Evolutionary conservation across 2,113 vertebrate genomes (phyloP).

Genomic region (Tenrec ecaudatus): DNA sequence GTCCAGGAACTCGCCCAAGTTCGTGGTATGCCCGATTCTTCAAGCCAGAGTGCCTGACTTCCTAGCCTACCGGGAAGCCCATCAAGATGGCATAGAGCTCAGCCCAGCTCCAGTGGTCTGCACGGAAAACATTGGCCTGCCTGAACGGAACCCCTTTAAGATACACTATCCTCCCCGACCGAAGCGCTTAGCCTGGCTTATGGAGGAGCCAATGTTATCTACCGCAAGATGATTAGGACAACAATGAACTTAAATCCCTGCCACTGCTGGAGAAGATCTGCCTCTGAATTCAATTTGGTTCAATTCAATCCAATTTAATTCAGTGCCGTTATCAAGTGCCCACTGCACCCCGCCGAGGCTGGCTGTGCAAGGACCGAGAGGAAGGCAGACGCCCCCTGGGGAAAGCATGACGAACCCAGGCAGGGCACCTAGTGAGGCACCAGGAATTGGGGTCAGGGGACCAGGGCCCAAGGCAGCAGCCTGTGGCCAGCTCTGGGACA

Average conservation of each 20-base stretch:
- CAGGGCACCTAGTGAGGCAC: neutral
- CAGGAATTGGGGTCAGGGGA: neutral
- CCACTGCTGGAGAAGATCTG: constrained; percentile 56
- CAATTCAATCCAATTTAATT: constrained; percentile 68
- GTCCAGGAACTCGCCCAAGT: constrained; percentile 32
- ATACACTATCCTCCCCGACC: neutral
- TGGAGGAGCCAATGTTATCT: constrained; percentile 39
- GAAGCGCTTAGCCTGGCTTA: constrained; percentile 46
- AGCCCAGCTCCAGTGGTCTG: neutral
- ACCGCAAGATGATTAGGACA: constrained; percentile 61
- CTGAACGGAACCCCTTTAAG: constrained; percentile 45
- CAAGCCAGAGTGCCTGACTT: constrained; percentile 14
- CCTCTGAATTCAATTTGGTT: constrained; percentile 70
- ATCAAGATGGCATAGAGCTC: constrained; percentile 23
- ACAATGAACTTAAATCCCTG: constrained; percentile 61
- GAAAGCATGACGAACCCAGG: neutral
- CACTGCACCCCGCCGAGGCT: neutral
- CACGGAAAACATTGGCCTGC: neutral
- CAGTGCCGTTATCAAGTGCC: neutral
- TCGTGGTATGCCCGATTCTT: neutral
- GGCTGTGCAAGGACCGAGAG: neutral
- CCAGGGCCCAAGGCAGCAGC: neutral
- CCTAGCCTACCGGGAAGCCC: neutral
- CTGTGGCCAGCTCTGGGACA: neutral
- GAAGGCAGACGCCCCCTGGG: neutral